Conservation (phyloP, 2,888 invertebrate species). For the Sycophila texana region DNA sequence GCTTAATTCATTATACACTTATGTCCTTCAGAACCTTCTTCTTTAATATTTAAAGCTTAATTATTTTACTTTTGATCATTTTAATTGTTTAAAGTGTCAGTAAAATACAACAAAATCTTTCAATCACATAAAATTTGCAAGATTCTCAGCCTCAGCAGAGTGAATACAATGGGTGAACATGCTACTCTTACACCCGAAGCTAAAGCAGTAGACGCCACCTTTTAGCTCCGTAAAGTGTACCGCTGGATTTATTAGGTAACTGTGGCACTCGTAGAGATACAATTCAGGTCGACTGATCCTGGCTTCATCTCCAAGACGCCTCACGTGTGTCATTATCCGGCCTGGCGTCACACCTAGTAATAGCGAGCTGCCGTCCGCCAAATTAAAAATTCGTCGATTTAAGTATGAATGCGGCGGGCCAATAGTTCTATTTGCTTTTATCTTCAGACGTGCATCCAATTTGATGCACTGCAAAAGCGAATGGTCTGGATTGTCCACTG, state of each 20-base stretch:
- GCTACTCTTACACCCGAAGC: conserved; percentile 2
- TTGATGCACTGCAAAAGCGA: conserved; percentile 6
- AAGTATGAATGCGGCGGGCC: background rate
- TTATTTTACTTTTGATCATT: background rate
- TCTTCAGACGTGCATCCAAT: conserved; percentile 33
- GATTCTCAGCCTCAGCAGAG: background rate
- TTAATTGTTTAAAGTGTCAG: no score
- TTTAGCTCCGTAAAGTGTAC: conserved; percentile 31
- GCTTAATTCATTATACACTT: no score
- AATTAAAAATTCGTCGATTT: conserved; percentile 6
- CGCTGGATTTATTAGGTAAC: background rate
- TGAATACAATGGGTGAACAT: conserved; percentile 31
- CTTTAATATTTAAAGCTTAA: no score
- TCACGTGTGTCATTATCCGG: background rate
- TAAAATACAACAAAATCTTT: no score
- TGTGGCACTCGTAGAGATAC: conserved; percentile 18
- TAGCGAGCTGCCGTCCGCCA: conserved; percentile 32
- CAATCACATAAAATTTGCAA: background rate
- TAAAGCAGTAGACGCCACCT: conserved; percentile 37
- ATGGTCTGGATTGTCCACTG: background rate
- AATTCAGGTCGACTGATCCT: background rate
- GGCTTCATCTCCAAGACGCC: conserved; percentile 4
- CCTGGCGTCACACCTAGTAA: background rate
- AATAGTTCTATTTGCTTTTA: background rate
- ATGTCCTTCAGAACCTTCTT: no score